Evolutionary conservation across 2,888 invertebrate genomes (phyloP), one percentile per base, ranked within the genome.

Genomic region (Tinea trinotella): DNA sequence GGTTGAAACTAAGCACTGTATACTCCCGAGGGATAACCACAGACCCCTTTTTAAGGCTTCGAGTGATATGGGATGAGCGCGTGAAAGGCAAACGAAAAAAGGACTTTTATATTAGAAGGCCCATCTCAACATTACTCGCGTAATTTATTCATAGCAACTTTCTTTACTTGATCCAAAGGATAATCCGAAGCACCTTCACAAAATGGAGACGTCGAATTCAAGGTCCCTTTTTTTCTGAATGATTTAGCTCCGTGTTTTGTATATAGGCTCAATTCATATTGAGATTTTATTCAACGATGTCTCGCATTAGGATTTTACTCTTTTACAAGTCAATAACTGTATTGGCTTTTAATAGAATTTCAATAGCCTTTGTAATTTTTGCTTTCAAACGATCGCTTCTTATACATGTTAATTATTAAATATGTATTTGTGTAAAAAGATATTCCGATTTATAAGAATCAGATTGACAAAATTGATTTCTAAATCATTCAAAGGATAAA

Each of bases 61-160:
- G n/a, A 19, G 19, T 46, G 46, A 46, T 46, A 46, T 46, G 46
- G 46, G 46, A 46, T 19, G 46, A 46, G n/a, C 40, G 46, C 17
- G 46, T 46, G 46, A 46, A 46, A 46, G 19, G 46, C 7, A 46
- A 46, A 46, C 46, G 19, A 61, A 66, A 46, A 46, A 60, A 60
- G 54, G 58, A 59, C 58, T 62, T 61, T 63, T 60, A 60, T 64
- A 67, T 65, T 62, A 62, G 62, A 61, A 59, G 56, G 61, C 63
- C 61, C 57, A 65, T 62, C 62, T 19, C 46, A 46, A 46, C 46
- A 46, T 46, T 46, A 46, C 61, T 59, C 48, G 54, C 57, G 61
- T 66, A 67, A 70, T 68, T 67, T 70, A 71, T 70, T 71, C 66
- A 68, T 65, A 60, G 61, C 57, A 58, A 62, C 60, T 64, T 67